phyloP scores from a whole-genome alignment of 2,113 vertebrate species.

The Hippocampus abdominalis region DNA sequence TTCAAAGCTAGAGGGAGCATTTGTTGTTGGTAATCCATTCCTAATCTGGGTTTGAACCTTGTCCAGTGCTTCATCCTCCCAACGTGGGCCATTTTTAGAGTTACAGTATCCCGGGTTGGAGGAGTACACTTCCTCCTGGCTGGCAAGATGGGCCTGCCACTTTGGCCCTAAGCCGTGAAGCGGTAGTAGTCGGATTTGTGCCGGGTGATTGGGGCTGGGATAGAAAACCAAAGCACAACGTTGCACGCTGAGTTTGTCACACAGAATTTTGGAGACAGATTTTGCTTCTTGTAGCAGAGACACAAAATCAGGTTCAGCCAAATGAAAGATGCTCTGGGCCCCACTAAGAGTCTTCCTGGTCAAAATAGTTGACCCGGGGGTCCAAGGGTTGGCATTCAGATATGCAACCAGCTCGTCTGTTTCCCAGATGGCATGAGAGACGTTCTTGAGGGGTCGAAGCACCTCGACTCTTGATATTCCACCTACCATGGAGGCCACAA shows the following conservation, averaged over 20 bases:
- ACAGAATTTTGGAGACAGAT: conserved; percentile 62
- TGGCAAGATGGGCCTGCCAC: conserved; percentile 62
- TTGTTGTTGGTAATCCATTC: conserved; percentile 60
- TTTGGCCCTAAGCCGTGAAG: conserved; percentile 66
- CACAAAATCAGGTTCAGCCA: conserved; percentile 58
- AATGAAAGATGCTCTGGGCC: conserved; percentile 67
- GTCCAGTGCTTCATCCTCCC: conserved; percentile 56
- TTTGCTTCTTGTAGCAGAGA: conserved; percentile 62
- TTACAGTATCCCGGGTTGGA: conserved; percentile 71
- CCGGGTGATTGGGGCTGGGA: conserved; percentile 49
- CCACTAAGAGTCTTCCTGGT: conserved; percentile 63
- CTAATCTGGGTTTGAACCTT: conserved; percentile 62
- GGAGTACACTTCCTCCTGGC: conserved; percentile 64
- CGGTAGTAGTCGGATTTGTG: conserved; percentile 67
- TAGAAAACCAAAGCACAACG: conserved; percentile 71
- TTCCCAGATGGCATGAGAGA: conserved; percentile 72
- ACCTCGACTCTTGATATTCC: conserved; percentile 65
- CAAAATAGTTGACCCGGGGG: conserved; percentile 67
- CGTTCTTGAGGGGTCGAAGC: conserved; percentile 53
- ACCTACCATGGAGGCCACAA: conserved; percentile 64
- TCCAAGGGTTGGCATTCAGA: conserved; percentile 71
- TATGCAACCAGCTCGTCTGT: conserved; percentile 70
- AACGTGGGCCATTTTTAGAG: conserved; percentile 70
- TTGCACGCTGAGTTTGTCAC: conserved; percentile 62
- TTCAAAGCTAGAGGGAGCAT: conserved; percentile 65